These are phyloP conservation scores for Protosalanx chinensis DNA, from an alignment of 2,797 vertebrate species.

Conservation along the genomic window DNA sequence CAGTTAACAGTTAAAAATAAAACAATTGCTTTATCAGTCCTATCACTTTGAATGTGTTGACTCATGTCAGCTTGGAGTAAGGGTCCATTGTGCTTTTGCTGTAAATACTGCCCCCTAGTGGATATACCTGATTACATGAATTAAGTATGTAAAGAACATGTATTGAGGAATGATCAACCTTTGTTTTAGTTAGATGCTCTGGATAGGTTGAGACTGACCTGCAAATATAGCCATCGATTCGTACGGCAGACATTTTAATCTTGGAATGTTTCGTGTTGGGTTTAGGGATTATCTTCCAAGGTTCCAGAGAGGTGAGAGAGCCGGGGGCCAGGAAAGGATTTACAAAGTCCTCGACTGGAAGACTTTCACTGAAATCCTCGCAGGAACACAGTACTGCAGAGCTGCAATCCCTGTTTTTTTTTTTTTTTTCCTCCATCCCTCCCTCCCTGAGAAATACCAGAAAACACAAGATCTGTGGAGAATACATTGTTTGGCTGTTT, in stretches of 20 bases:
- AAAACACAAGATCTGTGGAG: conserved; percentile 52
- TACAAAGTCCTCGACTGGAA: conserved; percentile 20
- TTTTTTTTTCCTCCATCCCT: conserved; percentile 25
- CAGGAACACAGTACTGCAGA: conserved; percentile 38
- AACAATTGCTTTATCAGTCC: too few relatives aligned
- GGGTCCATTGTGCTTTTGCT: neutral
- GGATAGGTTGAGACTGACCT: neutral
- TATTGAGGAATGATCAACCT: neutral
- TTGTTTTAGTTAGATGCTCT: neutral
- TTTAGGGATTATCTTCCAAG: conserved; percentile 49
- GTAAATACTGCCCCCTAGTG: neutral
- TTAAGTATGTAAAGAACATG: neutral
- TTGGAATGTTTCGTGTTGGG: conserved; percentile 4
- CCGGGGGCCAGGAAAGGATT: conserved; percentile 1
- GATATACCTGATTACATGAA: neutral
- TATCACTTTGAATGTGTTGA: too few relatives aligned
- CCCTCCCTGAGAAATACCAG: conserved; percentile 43
- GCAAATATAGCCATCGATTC: neutral
- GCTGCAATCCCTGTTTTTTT: conserved; percentile 41
- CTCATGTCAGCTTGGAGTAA: neutral
- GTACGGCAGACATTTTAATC: neutral
- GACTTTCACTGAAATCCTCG: conserved; percentile 49
- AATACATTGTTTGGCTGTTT: conserved; percentile 22
- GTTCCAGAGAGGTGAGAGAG: conserved; percentile 16
- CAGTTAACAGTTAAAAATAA: neutral